phyloP scores from a whole-genome alignment of 2,888 invertebrate genomes.

The Patella pellucida region DNA sequence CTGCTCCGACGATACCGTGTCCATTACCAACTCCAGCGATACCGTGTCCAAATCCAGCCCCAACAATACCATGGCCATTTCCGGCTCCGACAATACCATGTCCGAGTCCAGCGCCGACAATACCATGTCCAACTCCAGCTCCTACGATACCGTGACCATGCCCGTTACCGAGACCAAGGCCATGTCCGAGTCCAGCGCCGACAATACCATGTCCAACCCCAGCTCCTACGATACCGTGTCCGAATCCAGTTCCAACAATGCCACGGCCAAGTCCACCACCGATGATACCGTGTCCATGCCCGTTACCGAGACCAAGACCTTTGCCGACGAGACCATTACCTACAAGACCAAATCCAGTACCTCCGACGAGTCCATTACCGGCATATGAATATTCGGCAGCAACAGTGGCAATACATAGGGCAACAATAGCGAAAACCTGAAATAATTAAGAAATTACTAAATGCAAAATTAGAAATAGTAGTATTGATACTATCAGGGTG shows the following conservation, averaged over 20 bases:
- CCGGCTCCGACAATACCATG: background rate
- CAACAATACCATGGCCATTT: background rate
- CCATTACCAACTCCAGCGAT: background rate
- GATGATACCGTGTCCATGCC: background rate
- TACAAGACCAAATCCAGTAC: background rate
- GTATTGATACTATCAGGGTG: no score
- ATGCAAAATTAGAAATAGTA: background rate
- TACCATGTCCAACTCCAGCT: background rate
- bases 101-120: background rate
- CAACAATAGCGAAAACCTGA: background rate
- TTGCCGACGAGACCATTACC: background rate
- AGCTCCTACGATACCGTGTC: background rate
- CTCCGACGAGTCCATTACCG: background rate
- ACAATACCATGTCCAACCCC: background rate
- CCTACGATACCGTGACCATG: background rate
- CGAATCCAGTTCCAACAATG: background rate
- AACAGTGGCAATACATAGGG: constrained; percentile 15
- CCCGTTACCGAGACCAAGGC: no score
- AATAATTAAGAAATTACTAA: background rate
- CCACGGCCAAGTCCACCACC: background rate
- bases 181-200: background rate
- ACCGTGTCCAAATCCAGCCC: background rate
- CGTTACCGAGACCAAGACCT: background rate
- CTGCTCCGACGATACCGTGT: background rate
- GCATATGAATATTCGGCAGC: constrained; percentile 7